Percentiles rank a stretch among this genome's conserved stretches.
Conservation (phyloP, 2,888 invertebrate species). For the Athripsodes cinereus region DNA sequence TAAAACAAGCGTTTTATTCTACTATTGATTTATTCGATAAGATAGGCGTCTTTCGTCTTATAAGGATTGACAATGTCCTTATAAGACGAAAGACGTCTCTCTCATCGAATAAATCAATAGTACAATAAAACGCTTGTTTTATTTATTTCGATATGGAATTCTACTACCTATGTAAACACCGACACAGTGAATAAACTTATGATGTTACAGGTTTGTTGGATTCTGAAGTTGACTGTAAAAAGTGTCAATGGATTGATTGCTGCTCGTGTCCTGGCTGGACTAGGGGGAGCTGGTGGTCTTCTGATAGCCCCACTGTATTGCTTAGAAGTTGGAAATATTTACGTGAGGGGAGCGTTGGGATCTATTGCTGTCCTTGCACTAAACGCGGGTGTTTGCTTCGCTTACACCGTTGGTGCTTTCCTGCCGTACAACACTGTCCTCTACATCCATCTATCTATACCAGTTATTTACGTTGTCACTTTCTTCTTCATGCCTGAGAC, state of each 20-base stretch:
- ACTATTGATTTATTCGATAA: too few relatives aligned
- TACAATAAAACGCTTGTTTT: too few relatives aligned
- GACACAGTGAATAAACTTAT: too few relatives aligned
- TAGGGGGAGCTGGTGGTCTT: conserved; percentile 42
- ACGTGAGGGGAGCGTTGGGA: conserved; percentile 50
- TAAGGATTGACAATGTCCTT: too few relatives aligned
- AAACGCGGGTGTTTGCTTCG: conserved; percentile 47
- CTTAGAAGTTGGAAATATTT: conserved; percentile 52
- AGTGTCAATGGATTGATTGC: conserved; percentile 32
- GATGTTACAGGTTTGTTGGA: conserved; percentile 17
- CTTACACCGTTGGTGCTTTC: conserved; percentile 46
- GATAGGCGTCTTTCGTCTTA: too few relatives aligned
- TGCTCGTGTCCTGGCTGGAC: conserved; percentile 46
- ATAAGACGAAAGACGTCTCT: too few relatives aligned
- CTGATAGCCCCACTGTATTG: conserved; percentile 46
- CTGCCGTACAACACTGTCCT: conserved; percentile 47
- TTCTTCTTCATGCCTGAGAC: conserved; percentile 56
- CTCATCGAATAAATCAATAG: too few relatives aligned
- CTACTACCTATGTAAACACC: too few relatives aligned
- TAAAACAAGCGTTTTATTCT: too few relatives aligned
- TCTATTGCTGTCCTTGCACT: conserved; percentile 48
- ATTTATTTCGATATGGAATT: too few relatives aligned
- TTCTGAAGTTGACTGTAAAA: conserved; percentile 11
- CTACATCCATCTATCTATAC: conserved; percentile 43
- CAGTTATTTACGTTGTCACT: conserved; percentile 41